Evolutionary conservation across 2,113 vertebrate genomes (phyloP).

Genomic region (Erythrocercus mccallii): DNA sequence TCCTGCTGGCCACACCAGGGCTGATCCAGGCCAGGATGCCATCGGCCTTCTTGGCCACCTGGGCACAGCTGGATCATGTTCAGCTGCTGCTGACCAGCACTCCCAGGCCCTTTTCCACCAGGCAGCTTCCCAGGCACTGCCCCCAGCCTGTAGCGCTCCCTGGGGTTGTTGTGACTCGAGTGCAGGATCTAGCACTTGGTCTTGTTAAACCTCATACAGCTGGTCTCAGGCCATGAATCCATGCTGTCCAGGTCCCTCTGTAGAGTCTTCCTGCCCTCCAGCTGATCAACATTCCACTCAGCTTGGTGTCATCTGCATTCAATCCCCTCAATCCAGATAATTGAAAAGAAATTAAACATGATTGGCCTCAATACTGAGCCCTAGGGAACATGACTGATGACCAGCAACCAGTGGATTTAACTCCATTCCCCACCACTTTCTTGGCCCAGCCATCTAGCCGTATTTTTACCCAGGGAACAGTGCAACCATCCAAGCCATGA

Average conservation of each 20-base stretch:
- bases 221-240: neutral
- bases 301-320: neutral
- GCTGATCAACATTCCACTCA: neutral
- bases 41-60: neutral
- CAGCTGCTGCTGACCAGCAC: rapidly evolving
- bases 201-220: neutral
- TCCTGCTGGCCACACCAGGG: neutral
- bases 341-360: rapidly evolving
- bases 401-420: neutral
- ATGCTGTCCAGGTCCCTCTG: neutral
- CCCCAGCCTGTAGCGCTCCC: neutral
- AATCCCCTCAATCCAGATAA: neutral
- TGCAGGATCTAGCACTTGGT: neutral
- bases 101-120: rapidly evolving
- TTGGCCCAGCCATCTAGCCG: neutral
- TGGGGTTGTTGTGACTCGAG: neutral
- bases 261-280: neutral
- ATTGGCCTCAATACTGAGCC: neutral
- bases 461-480: neutral
- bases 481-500: neutral
- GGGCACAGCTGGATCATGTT: rapidly evolving
- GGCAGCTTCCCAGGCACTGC: neutral
- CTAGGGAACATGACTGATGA: rapidly evolving
- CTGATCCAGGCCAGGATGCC: neutral
- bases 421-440: neutral